Base-by-base conservation (phyloP, 2,888 invertebrate species). In the Monochamus alternatus region DNA sequence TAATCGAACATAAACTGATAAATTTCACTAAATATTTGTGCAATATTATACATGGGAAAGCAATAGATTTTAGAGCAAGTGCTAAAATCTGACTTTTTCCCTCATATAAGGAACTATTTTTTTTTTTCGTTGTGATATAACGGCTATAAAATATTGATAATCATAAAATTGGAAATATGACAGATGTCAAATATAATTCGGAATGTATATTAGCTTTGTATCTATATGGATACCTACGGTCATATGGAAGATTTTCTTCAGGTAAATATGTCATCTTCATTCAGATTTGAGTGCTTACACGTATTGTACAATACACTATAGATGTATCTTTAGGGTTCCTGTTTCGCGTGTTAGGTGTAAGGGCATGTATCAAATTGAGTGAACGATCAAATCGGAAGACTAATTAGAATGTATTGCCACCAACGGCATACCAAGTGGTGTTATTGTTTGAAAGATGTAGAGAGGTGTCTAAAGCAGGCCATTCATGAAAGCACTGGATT, bases 341-440 rank as follows among this genome's bases (percentile, higher is more conserved):
- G 22, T 22, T 22, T 22, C 22, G 22, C 22, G 22, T 22, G 22
- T 44, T 1, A 9, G 44, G 44, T 44, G 44, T 44, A 8, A 44
- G 44, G 44, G 7, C 9, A 44, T 44, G 7, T 8, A 44, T 44
- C 9, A 44, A 9, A 9, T 44, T 43, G 4, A 4, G 4, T 5
- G 43, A n/a, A n/a, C n/a, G n/a, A n/a, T n/a, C n/a, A 83, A 66
- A 64, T 81, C 44, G 79, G 78, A 14, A 30, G 81, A 10, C 44
- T 80, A 7, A 72, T 80, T 14, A n/a, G 81, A 8, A 38, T 78
- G 0, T 80, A 63, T 60, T 78, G 78, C 55, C 65, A 73, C 30
- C 62, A 72, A 31, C n/a, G 74, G 43, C 80, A 82, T 69, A 74
- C 81, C 4, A 47, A 63, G 30, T 38, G 63, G 63, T 8, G 63